A percentile compares a stretch with the other conserved stretches of the same genome.
Conservation (phyloP, 2,888 invertebrate genomes). For the Oxyteleia sp. region DNA sequence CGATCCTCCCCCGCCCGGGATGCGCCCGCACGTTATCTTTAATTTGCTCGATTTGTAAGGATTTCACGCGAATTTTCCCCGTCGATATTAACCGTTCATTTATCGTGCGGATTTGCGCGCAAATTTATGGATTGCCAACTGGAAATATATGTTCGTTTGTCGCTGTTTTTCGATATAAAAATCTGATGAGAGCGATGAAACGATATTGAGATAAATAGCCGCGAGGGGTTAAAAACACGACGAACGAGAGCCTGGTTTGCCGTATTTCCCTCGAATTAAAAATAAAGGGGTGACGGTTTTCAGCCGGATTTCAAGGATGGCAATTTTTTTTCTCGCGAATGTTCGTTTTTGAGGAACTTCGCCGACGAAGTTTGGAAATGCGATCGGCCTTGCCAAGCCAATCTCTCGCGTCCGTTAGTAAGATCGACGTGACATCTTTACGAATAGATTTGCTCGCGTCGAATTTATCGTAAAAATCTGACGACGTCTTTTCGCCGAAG, state of each 20-base stretch:
- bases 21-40: slow-evolving; percentile 11
- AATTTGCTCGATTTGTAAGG: slow-evolving; percentile 32
- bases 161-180: background rate
- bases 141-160: slow-evolving; percentile 12
- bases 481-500: background rate
- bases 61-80: slow-evolving; percentile 14
- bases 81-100: slow-evolving; percentile 19
- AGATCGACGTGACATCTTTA: slow-evolving; percentile 73
- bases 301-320: too few relatives aligned
- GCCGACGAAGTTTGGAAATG: background rate
- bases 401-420: slow-evolving; percentile 78
- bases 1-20: too few relatives aligned
- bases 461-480: slow-evolving; percentile 9
- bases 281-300: too few relatives aligned
- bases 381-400: slow-evolving; percentile 53
- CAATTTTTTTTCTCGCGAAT: too few relatives aligned
- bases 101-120: background rate
- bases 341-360: too few relatives aligned
- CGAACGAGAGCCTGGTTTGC: too few relatives aligned
- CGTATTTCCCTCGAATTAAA: too few relatives aligned
- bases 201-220: slow-evolving; percentile 28
- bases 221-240: background rate
- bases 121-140: slow-evolving; percentile 16
- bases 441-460: slow-evolving; percentile 11
- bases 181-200: slow-evolving; percentile 11